These are phyloP conservation scores for Hermetia illucens DNA, from an alignment of 1,140 invertebrate species.

Conservation along the genomic window DNA sequence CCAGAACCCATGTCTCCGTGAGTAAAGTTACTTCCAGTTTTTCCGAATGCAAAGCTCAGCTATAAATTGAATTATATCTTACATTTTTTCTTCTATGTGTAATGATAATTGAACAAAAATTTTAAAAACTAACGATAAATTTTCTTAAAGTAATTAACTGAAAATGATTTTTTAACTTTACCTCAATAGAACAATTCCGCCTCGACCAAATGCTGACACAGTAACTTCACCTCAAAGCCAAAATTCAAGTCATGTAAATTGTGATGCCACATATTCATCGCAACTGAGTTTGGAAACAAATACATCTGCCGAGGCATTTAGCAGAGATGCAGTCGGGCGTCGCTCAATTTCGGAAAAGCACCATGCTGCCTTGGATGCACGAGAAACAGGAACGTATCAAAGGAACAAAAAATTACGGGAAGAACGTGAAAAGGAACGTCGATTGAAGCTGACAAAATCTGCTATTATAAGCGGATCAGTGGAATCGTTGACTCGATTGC, in stretches of 20 bases:
- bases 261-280: slow-evolving; percentile 58
- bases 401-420: slow-evolving; percentile 73
- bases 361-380: slow-evolving; percentile 87
- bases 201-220: background rate
- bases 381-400: slow-evolving; percentile 87
- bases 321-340: slow-evolving; percentile 80
- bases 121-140: too few species aligned
- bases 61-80: too few species aligned
- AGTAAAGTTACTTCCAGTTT: slow-evolving; percentile 9
- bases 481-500: slow-evolving; percentile 33
- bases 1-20: slow-evolving; percentile 28
- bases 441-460: slow-evolving; percentile 24
- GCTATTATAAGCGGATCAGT: slow-evolving; percentile 31
- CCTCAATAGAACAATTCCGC: slow-evolving; percentile 18
- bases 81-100: too few species aligned
- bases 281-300: slow-evolving; percentile 63
- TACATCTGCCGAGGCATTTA: slow-evolving; percentile 48
- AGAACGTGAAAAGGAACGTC: slow-evolving; percentile 37
- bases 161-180: background rate
- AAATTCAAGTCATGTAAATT: too few species aligned
- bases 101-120: too few species aligned
- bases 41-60: background rate
- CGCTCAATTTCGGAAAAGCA: slow-evolving; percentile 97
- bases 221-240: too few species aligned
- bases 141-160: too few species aligned